Evolutionary conservation across 1,140 invertebrate species (phyloP).

Genomic region (fruit fly (Drosophila melanogaster)): Release_6_plus_ISO1_MT NT_033779.5:4325001-4325500

Average conservation of each 20-base stretch:
- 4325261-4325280: background rate
- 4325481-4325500: conserved; percentile 59
- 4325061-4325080: conserved; percentile 96
- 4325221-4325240: background rate
- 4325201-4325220: background rate
- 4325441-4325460: conserved; percentile 13
- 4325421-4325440: background rate
- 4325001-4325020: conserved; percentile 84
- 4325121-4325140: conserved; percentile 91
- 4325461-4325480: conserved; percentile 65
- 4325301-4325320: conserved; percentile 37
- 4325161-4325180: background rate
- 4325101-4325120: conserved; percentile 96
- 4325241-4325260: background rate
- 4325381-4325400: conserved; percentile 31
- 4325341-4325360: conserved; percentile 69
- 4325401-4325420: background rate
- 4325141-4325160: no score
- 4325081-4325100: conserved; percentile 93
- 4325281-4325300: conserved; percentile 1
- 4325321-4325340: conserved; percentile 42
- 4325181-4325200: background rate
- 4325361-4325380: conserved; percentile 69
- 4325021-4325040: conserved; percentile 89
- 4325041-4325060: conserved; percentile 93